Evolutionary conservation across 2,113 vertebrate species (phyloP).

Genomic region (Gnathonemus echidnorhynchus): DNA sequence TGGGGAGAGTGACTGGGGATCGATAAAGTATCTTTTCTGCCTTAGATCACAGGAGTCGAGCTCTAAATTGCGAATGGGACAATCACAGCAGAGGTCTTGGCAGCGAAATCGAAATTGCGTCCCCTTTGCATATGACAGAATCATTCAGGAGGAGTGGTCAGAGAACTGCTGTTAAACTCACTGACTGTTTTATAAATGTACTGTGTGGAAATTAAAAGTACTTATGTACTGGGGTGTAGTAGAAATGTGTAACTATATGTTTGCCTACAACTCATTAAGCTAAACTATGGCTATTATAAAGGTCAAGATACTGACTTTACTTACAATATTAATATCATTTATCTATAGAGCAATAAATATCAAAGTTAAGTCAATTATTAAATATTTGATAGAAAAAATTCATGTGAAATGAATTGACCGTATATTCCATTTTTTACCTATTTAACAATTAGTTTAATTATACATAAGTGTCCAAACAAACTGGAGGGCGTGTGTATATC

Average conservation of each 20-base stretch:
- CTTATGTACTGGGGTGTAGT: not conserved
- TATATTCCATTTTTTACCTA: slow-evolving; percentile 33
- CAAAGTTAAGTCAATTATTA: not conserved
- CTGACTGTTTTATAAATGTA: not conserved
- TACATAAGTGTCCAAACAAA: slow-evolving; percentile 34
- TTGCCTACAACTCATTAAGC: not conserved
- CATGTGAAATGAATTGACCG: slow-evolving; percentile 15
- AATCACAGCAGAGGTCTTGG: slow-evolving; percentile 1
- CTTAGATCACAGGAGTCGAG: not conserved
- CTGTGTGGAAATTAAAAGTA: not conserved
- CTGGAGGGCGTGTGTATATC: slow-evolving; percentile 39
- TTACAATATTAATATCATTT: not conserved
- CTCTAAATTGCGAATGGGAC: not conserved
- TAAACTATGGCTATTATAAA: not conserved
- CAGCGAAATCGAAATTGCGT: not conserved
- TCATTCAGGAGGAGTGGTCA: not conserved
- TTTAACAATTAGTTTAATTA: slow-evolving; percentile 43
- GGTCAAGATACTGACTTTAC: not conserved
- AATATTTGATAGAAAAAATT: slow-evolving; percentile 6
- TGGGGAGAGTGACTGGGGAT: slow-evolving; percentile 62
- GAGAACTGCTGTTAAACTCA: not conserved
- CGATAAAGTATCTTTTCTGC: slow-evolving; percentile 41
- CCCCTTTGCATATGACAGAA: not conserved
- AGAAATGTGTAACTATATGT: not conserved
- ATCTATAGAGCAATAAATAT: not conserved